Evolutionary conservation across 2,797 vertebrate genomes (phyloP), one percentile per base, ranked within the genome.

Genomic region (Nannoperca obscura): DNA sequence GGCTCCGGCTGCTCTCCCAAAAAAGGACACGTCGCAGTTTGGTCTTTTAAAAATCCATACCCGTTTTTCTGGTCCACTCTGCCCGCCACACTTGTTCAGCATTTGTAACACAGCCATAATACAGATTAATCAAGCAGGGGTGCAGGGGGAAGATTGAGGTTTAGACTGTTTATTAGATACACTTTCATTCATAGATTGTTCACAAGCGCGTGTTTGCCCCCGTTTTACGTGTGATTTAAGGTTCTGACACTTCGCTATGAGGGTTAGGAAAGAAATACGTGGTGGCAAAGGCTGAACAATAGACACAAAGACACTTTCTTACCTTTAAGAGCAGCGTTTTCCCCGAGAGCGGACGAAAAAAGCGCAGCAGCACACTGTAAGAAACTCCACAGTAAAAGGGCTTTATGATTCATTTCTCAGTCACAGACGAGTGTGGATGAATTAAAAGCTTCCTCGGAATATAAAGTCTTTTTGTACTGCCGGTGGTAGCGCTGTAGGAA

Each of bases 281-380:
- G 27, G 71, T 7, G 1, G 0, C 13, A 77, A 69, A 78, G 65
- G 86, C 74, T 77, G 80, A 78, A 86, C 52, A 87, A 83, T 69
- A 50, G 75, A 67, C 24, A 72, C 75, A 78, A 77, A 75, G 34
- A 0, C 10, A 8, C 24, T 53, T 46, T 78, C 88, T 91, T 91
- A 95, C 94, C 94, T 88, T 90, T 85, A 1, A 83, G 73, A 71
- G 74, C 76, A 9, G 79, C 58, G 79, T 90, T 93, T 79, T 89
- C 90, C 22, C 69, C 91, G 7, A 50, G 20, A 36, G 81, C 82
- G 13, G 76, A 76, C 2, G 81, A 77, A 47, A 85, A 62, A 19
- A 89, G 67, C 46, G 68, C 70, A 68, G 79, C 68, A 10, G 80
- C 76, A 83, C 68, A 90, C 24, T 81, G 89, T 0, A 93, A 71